These are phyloP conservation scores for Nilaparvata lugens DNA, from an alignment of 1,140 invertebrate species.

Conservation along the genomic window DNA sequence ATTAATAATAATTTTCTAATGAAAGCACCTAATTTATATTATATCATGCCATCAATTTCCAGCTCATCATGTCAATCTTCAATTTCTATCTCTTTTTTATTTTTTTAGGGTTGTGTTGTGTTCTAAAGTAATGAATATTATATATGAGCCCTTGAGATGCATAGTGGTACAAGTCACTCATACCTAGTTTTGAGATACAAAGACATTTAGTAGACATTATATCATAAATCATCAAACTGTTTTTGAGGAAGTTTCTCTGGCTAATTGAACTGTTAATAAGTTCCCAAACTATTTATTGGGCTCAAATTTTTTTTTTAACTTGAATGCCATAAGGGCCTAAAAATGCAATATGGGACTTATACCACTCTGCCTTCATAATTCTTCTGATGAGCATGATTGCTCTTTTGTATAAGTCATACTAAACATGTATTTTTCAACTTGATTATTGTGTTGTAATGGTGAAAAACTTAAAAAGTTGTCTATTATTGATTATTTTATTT, in stretches of 20 bases:
- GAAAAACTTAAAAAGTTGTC: too few relatives aligned
- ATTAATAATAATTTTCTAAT: too few relatives aligned
- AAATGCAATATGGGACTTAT: constrained; percentile 5
- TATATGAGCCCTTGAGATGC: constrained; percentile 8
- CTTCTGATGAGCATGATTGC: constrained; percentile 3
- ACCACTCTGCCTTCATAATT: constrained; percentile 14
- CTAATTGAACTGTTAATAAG: not conserved
- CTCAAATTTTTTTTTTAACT: constrained; percentile 4
- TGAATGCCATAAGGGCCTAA: not conserved
- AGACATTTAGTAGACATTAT: constrained; percentile 3
- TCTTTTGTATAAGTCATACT: constrained; percentile 8
- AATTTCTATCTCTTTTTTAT: too few relatives aligned
- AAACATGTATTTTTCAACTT: not conserved
- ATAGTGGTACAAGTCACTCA: constrained; percentile 11
- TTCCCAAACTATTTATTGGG: not conserved
- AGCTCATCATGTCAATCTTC: too few relatives aligned
- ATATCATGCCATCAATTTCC: too few relatives aligned
- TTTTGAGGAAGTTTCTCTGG: not conserved
- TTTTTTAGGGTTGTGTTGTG: too few relatives aligned
- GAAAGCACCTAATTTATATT: too few relatives aligned
- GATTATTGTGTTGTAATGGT: too few relatives aligned
- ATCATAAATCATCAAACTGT: constrained; percentile 14
- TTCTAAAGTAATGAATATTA: too few relatives aligned
- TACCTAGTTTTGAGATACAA: constrained; percentile 9
- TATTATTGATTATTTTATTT: too few relatives aligned